These are phyloP conservation scores for Saxidomus purpurata DNA, from an alignment of 1,140 invertebrate species.

Conservation along the genomic window DNA sequence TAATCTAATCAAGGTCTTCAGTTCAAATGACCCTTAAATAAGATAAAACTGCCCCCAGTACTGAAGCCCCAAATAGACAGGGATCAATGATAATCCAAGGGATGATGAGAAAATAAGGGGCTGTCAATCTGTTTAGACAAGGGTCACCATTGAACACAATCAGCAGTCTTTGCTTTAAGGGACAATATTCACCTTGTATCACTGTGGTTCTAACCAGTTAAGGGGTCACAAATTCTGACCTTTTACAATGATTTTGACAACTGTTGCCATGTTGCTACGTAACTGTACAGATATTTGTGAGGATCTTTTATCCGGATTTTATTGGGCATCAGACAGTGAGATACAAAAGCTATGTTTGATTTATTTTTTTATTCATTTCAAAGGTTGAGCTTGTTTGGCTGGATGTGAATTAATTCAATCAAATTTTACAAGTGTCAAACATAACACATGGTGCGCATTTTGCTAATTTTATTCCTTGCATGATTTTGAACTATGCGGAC, in stretches of 20 bases:
- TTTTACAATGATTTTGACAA: not conserved
- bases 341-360: conserved; percentile 54
- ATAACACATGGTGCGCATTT: conserved; percentile 8
- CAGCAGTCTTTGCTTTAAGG: not conserved
- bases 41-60: not conserved
- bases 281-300: conserved; percentile 39
- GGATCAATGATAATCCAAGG: not conserved
- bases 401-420: conserved; percentile 28
- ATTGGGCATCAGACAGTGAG: conserved; percentile 4
- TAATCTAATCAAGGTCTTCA: not conserved
- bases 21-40: conserved; percentile 14
- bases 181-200: conserved; percentile 19
- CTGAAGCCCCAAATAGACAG: not conserved
- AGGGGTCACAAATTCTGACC: not conserved
- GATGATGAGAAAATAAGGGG: conserved; percentile 40
- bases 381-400: conserved; percentile 32
- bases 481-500: too few species aligned
- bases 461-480: too few species aligned
- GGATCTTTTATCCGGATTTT: not conserved
- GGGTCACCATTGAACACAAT: not conserved
- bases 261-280: conserved; percentile 24
- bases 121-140: conserved; percentile 30
- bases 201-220: not conserved
- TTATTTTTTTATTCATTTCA: conserved; percentile 44
- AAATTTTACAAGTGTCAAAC: conserved; percentile 49